Evolutionary conservation across 64 coral and sea anemone species (phyloP).

Genomic region (Astreopora myriophthalma): DNA sequence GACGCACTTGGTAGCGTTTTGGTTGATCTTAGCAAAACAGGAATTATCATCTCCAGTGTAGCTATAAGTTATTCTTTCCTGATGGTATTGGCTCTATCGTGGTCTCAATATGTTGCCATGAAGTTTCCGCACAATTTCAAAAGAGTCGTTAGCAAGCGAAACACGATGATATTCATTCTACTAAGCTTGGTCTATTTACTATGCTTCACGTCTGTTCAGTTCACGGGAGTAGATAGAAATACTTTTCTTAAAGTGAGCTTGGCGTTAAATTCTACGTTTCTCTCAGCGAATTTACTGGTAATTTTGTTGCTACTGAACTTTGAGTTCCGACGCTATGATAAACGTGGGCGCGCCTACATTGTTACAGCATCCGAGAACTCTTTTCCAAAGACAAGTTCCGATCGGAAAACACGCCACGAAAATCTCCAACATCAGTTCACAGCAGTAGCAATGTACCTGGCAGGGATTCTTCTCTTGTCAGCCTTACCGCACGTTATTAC

Average conservation of each 20-base stretch:
- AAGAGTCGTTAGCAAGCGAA: conserved; percentile 42
- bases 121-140: conserved; percentile 65
- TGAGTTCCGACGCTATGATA: conserved; percentile 26
- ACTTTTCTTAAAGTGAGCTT: conserved; percentile 41
- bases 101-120: conserved; percentile 63
- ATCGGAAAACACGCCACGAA: background rate
- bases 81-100: conserved; percentile 59
- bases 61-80: conserved; percentile 69
- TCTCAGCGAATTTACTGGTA: conserved; percentile 48
- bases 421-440: conserved; percentile 61
- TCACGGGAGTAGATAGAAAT: conserved; percentile 20
- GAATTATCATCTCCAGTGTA: conserved; percentile 52
- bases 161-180: conserved; percentile 11
- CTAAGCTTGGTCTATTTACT: conserved; percentile 47
- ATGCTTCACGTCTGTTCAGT: conserved; percentile 45
- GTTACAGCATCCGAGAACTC: background rate
- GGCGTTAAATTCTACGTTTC: conserved; percentile 39
- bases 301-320: conserved; percentile 40
- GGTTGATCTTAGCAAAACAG: background rate
- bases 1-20: background rate
- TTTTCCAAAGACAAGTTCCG: background rate
- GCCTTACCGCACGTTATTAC: conserved; percentile 57
- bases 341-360: background rate
- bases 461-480: conserved; percentile 43
- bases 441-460: conserved; percentile 53